phyloP scores from a whole-genome alignment of 2,888 invertebrate genomes.

The Polietes domitor region DNA sequence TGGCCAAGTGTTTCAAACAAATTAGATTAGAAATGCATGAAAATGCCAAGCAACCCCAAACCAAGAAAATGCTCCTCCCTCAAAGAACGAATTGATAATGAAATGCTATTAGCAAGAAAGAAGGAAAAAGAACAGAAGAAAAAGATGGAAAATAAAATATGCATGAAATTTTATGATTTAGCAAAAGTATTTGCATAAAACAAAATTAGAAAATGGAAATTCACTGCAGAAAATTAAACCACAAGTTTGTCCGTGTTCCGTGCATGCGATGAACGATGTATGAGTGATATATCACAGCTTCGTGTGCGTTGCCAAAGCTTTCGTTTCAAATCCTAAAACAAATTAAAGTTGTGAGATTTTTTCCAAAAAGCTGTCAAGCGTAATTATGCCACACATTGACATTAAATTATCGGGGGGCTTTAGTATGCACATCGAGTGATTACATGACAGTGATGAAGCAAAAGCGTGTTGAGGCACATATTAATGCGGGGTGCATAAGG shows the following conservation, averaged over 20 bases:
- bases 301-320: neutral
- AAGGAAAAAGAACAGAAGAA: neutral
- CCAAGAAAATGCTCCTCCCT: neutral
- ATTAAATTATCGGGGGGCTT: no score
- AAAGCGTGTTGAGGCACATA: no score
- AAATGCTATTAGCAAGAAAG: slow-evolving; percentile 2
- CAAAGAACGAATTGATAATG: slow-evolving; percentile 44
- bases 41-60: neutral
- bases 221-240: slow-evolving; percentile 21
- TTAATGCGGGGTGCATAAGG: no score
- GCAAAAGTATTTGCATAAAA: slow-evolving; percentile 30
- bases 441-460: no score
- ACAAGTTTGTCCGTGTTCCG: neutral
- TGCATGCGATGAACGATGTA: neutral
- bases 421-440: no score
- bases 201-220: slow-evolving; percentile 30
- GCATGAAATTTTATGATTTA: slow-evolving; percentile 26
- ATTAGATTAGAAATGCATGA: slow-evolving; percentile 64
- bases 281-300: neutral
- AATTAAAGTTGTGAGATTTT: slow-evolving; percentile 3
- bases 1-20: slow-evolving; percentile 27
- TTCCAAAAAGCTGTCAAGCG: no score
- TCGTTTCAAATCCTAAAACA: neutral
- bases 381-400: no score
- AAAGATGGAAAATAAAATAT: neutral